Base-by-base conservation (phyloP, 2,888 invertebrate genomes). In the Dolichomitus sp. region DNA sequence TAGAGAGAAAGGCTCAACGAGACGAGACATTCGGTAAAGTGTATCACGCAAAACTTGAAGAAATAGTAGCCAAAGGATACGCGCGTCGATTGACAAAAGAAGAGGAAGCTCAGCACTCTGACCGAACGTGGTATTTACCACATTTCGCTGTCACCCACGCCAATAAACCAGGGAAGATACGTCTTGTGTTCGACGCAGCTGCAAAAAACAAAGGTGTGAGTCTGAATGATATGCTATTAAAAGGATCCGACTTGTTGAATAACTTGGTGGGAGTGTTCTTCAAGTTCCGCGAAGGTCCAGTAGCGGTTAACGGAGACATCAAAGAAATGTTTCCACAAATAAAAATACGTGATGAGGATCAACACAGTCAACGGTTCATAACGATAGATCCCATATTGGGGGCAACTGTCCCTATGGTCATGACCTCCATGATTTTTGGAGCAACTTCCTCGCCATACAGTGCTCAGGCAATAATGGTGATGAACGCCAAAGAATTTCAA, bases 201-300 rank as follows among this genome's bases (percentile, higher is more conserved):
- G 89, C 88, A 14, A 77, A 80, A 27, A 79, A n/a, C 81, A 57
- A 86, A 9, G 86, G 86, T 5, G 69, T 68, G 0, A 87, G 87
- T 0, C 77, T 90, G 0, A 86, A 90, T 37, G 85, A 85, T 92
- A 4, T 87, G 81, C n/a, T n/a, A n/a, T n/a, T n/a, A n/a, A n/a
- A n/a, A 42, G 92, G 91, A 0, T 91, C 91, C 0, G 91, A 91
- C 40, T 69, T 89, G 5, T 78, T 91, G 4, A 81, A 80, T n/a
- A 48, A 48, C n/a, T 48, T 48, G 48, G 48, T 48, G 14, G 48
- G 48, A 48, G 48, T 48, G 3, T 48, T 6, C n/a, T 48, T 48
- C 48, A 48, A 48, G n/a, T 48, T 48, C 11, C 48, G 48, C 48
- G 48, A 48, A 48, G 48, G 48, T 6, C 2, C 5, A 48, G 48